Evolutionary conservation across 2,113 vertebrate genomes (phyloP).

Genomic region (Leucopternis melanops): DNA sequence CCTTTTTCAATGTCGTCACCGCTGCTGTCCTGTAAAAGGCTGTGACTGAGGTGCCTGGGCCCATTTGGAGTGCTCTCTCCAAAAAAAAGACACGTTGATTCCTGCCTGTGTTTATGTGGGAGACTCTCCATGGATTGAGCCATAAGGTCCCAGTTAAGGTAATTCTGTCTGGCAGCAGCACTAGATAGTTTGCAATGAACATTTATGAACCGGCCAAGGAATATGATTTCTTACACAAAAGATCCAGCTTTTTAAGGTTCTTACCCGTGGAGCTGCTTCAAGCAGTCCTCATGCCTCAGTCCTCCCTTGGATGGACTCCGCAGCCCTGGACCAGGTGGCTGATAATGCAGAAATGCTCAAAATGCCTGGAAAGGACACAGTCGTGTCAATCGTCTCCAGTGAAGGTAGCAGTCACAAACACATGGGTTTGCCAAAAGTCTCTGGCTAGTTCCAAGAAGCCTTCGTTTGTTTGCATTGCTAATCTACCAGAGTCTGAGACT

Average conservation of each 20-base stretch:
- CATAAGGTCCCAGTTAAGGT: conserved; percentile 18
- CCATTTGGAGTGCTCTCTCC: neutral
- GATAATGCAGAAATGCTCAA: conserved; percentile 43
- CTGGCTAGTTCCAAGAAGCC: conserved; percentile 17
- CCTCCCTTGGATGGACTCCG: neutral
- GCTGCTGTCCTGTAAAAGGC: neutral
- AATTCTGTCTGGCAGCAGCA: conserved; percentile 43
- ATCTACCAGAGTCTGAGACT: conserved; percentile 44
- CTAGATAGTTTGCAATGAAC: neutral
- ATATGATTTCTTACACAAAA: conserved; percentile 20
- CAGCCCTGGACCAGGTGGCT: neutral
- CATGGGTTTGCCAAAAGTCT: conserved; percentile 12
- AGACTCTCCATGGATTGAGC: neutral
- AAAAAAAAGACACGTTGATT: neutral
- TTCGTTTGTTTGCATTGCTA: conserved; percentile 48
- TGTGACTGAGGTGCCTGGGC: neutral
- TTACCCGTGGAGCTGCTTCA: neutral
- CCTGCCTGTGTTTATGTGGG: neutral
- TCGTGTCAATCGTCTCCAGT: neutral
- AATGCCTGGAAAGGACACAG: conserved; percentile 53
- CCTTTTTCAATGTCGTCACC: neutral
- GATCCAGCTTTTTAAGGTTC: neutral
- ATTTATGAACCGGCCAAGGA: neutral
- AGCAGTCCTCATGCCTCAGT: neutral
- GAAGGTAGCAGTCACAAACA: conserved; percentile 60